Percentiles rank a stretch among this genome's conserved stretches.
Conservation (phyloP, 1,140 invertebrate genomes). For the Pentalonia nigronervosa region DNA sequence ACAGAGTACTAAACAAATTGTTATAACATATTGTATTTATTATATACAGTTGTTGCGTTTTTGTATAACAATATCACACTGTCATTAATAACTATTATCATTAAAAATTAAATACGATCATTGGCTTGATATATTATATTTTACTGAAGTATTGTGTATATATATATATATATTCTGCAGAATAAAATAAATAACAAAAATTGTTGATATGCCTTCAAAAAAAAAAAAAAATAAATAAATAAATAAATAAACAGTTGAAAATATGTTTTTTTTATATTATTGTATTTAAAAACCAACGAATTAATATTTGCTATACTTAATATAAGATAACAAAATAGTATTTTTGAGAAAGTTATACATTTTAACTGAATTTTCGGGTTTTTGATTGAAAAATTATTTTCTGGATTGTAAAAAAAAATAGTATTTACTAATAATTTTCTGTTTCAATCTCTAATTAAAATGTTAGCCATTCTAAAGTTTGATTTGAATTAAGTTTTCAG, state of each 20-base stretch:
- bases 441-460: no score
- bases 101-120: neutral
- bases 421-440: no score
- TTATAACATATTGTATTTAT: neutral
- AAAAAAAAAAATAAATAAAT: no score
- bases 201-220: no score
- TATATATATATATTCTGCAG: neutral
- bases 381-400: neutral
- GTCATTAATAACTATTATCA: neutral
- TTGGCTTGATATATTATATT: neutral
- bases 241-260: neutral
- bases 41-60: neutral
- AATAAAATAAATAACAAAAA: neutral
- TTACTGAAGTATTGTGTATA: neutral
- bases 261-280: neutral
- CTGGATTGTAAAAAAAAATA: no score
- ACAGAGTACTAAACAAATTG: neutral
- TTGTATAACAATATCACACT: neutral
- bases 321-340: neutral
- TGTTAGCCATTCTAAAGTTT: neutral
- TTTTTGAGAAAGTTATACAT: neutral
- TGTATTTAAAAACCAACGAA: neutral
- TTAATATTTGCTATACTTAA: neutral
- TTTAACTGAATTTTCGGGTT: neutral
- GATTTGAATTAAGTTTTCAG: neutral